Evolutionary conservation across 2,888 invertebrate species (phyloP).

Genomic region (Temnothorax unifasciatus): DNA sequence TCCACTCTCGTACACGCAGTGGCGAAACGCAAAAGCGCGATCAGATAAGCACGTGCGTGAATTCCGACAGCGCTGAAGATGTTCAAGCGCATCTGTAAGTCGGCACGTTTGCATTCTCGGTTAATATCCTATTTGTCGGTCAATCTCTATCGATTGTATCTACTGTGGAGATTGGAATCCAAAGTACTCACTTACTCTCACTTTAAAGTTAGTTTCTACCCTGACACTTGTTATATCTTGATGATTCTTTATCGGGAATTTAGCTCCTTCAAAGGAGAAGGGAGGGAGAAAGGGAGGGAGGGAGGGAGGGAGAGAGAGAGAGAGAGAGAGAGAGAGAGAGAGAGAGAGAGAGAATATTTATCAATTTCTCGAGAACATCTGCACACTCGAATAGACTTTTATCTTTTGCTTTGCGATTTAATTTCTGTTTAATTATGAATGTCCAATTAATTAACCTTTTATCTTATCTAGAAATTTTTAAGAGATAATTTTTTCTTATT

Average conservation of each 20-base stretch:
- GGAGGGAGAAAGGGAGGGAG: neutral
- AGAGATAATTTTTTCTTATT: neutral
- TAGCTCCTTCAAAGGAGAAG: neutral
- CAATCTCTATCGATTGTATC: conserved; percentile 20
- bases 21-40: conserved; percentile 4
- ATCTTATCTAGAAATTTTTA: neutral
- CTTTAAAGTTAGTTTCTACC: neutral
- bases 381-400: neutral
- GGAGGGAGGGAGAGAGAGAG: too few relatives aligned
- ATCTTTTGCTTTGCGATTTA: neutral
- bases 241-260: neutral
- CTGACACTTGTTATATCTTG: neutral
- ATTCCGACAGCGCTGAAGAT: conserved; percentile 1
- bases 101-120: conserved; percentile 2
- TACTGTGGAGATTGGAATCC: neutral
- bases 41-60: conserved; percentile 26
- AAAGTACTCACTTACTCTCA: conserved; percentile 2
- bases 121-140: conserved; percentile 28
- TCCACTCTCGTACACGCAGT: neutral
- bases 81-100: neutral
- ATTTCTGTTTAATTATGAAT: neutral
- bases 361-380: neutral
- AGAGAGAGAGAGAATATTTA: neutral
- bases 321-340: neutral
- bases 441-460: neutral